A percentile compares a stretch with the other conserved stretches of the same genome.
These are phyloP conservation scores for Criorhina ranunculi DNA, from an alignment of 2,888 invertebrate genomes.

Conservation along the genomic window DNA sequence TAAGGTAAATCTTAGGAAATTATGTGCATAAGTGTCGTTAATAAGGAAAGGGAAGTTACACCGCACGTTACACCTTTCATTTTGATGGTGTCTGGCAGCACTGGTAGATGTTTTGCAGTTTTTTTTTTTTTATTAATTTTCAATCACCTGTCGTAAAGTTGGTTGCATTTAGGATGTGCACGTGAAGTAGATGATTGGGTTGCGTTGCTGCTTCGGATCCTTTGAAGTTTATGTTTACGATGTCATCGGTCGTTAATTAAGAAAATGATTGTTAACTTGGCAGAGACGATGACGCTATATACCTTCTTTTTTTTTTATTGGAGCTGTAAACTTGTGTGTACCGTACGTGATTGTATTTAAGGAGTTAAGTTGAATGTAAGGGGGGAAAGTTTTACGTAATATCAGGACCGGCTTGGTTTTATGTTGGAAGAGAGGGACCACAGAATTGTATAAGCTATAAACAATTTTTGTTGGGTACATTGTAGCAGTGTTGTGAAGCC, in stretches of 20 bases:
- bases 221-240: slow-evolving; percentile 64
- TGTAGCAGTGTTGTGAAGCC: neutral
- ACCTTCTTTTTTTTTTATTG: slow-evolving; percentile 24
- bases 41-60: slow-evolving; percentile 39
- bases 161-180: slow-evolving; percentile 18
- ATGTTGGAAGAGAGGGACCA: slow-evolving; percentile 7
- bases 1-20: slow-evolving; percentile 39
- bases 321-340: slow-evolving; percentile 21
- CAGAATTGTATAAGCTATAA: neutral
- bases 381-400: neutral
- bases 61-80: slow-evolving; percentile 38
- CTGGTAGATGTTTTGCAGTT: slow-evolving; percentile 21
- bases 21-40: slow-evolving; percentile 48
- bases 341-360: neutral
- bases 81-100: neutral
- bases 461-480: neutral
- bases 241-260: slow-evolving; percentile 65
- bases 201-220: neutral
- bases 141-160: slow-evolving; percentile 71
- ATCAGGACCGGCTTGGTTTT: slow-evolving; percentile 25
- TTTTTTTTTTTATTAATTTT: slow-evolving; percentile 54
- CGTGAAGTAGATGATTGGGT: slow-evolving; percentile 19
- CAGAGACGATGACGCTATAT: neutral
- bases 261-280: slow-evolving; percentile 55
- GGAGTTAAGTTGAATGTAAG: neutral